Conservation (phyloP, 2,113 vertebrate species). For the Haemorhous mexicanus region DNA sequence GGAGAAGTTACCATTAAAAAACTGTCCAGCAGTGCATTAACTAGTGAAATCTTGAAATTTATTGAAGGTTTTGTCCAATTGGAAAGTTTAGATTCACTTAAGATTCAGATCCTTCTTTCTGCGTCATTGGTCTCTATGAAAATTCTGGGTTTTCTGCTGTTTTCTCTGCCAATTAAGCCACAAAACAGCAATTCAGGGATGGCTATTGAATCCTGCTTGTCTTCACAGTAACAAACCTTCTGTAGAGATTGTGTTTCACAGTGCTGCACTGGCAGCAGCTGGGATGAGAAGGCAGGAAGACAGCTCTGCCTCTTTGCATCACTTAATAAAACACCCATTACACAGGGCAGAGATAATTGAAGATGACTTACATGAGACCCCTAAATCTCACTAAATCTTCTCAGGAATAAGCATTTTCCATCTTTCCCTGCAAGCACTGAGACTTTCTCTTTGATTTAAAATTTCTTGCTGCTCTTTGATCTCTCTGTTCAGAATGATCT, state of each 20-base stretch:
- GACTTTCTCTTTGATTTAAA: background rate
- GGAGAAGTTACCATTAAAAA: background rate
- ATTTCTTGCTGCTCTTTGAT: background rate
- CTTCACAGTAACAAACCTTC: background rate
- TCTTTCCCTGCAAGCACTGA: background rate
- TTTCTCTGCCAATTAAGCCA: background rate
- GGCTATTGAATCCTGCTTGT: background rate
- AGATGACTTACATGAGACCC: background rate
- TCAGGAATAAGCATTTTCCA: background rate
- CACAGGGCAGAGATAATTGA: background rate
- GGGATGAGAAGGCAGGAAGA: background rate
- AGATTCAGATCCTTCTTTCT: background rate
- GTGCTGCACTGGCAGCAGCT: background rate
- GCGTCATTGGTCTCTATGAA: background rate
- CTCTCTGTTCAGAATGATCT: background rate
- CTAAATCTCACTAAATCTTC: slow-evolving; percentile 15
- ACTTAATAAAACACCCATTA: background rate
- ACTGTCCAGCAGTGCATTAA: background rate
- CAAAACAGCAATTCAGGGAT: background rate
- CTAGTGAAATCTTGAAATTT: background rate
- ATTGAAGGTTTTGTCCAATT: background rate
- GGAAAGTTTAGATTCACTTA: background rate
- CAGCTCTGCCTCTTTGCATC: background rate
- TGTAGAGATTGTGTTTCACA: background rate
- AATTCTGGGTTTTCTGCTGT: background rate